Percentiles rank a stretch among this genome's conserved stretches.
These are phyloP conservation scores for Muscicapa striata DNA, from an alignment of 2,797 vertebrate genomes.

Conservation along the genomic window DNA sequence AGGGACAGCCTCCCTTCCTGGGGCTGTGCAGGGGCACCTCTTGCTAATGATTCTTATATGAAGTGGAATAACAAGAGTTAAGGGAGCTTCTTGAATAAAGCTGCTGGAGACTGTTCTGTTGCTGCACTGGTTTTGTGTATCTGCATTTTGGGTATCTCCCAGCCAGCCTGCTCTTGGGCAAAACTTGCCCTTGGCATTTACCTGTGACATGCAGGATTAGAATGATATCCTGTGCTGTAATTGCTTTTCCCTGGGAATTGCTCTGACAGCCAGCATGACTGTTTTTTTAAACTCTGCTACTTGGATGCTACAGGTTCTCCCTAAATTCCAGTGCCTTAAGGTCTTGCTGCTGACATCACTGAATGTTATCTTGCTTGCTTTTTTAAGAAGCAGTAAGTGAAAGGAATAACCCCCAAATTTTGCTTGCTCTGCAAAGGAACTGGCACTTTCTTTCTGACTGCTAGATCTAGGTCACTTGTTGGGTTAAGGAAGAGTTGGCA, in stretches of 20 bases:
- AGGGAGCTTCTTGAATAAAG: background rate
- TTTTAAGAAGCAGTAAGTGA: background rate
- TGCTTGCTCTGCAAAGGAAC: background rate
- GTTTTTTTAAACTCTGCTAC: background rate
- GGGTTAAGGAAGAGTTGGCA: conserved; percentile 54
- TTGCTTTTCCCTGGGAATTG: background rate
- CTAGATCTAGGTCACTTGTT: conserved; percentile 8
- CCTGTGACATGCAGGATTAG: background rate
- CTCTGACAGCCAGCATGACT: background rate
- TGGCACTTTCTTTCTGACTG: background rate
- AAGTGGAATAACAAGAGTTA: background rate
- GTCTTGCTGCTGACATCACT: background rate
- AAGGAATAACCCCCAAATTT: background rate
- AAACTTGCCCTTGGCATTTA: background rate
- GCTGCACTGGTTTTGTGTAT: background rate
- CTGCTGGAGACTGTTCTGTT: background rate
- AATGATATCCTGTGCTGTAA: background rate
- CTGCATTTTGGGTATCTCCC: background rate
- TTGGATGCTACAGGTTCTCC: background rate
- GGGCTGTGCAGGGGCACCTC: background rate
- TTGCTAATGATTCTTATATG: background rate
- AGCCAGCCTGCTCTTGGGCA: background rate
- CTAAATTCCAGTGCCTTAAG: background rate
- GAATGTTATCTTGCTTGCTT: background rate
- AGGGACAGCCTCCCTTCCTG: background rate